Evolutionary conservation across 2,797 vertebrate species (phyloP).

Genomic region (Pantherophis vulpinus): DNA sequence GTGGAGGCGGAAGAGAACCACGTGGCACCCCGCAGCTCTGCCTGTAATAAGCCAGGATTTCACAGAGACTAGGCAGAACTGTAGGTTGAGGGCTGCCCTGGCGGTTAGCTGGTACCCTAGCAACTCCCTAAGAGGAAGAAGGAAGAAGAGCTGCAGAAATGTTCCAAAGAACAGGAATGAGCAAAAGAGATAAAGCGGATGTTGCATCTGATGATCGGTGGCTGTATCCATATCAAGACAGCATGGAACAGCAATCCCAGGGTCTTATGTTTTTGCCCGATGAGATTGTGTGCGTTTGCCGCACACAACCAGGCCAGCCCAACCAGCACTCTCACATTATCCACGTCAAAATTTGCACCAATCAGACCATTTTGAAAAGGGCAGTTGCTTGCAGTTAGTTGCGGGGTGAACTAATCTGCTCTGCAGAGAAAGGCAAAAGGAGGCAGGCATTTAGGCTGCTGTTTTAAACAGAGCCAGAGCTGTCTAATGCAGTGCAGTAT

Average conservation of each 20-base stretch:
- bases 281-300: not conserved
- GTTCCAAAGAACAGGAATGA: not conserved
- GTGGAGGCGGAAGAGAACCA: constrained; percentile 1
- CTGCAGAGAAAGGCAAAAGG: not conserved
- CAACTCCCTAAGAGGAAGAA: not conserved
- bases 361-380: not conserved
- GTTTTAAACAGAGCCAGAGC: not conserved
- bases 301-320: not conserved
- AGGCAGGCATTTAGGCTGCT: not conserved
- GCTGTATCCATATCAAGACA: not conserved
- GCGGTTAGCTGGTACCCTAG: not conserved
- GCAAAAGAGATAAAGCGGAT: too few species aligned
- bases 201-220: not conserved
- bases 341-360: not conserved
- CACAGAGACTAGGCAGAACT: not conserved
- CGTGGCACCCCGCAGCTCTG: not conserved
- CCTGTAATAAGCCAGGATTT: not conserved
- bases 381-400: not conserved
- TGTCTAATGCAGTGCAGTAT: not conserved
- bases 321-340: not conserved
- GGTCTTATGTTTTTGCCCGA: not conserved
- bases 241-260: not conserved
- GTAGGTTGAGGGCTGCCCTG: not conserved
- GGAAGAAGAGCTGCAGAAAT: not conserved
- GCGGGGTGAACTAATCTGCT: not conserved